phyloP scores from a whole-genome alignment of 2,888 invertebrate genomes.

The Bellardia bayeri region DNA sequence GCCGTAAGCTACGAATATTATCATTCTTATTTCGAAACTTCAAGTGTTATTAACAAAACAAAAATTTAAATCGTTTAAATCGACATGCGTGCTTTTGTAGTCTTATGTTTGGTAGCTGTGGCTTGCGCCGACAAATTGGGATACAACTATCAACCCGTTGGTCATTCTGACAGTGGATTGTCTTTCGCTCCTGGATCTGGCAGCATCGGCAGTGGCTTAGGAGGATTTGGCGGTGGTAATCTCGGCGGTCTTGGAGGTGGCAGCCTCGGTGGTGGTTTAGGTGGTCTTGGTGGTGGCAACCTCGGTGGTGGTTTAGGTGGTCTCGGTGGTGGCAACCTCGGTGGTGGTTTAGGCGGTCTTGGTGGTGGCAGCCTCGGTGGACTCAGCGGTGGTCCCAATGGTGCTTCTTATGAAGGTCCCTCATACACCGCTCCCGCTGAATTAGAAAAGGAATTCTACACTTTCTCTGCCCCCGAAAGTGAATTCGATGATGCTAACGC shows the following conservation, averaged over 20 bases:
- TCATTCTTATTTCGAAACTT: conserved; percentile 65
- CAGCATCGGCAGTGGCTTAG: neutral
- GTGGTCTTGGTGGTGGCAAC: too few species aligned
- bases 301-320: too few species aligned
- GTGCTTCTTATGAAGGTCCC: conserved; percentile 25
- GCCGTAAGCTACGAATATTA: conserved; percentile 11
- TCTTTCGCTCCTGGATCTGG: conserved; percentile 36
- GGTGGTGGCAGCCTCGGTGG: conserved; percentile 3
- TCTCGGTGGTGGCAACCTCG: too few species aligned
- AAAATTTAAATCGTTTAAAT: conserved; percentile 51
- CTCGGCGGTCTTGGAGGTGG: neutral
- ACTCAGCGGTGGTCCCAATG: conserved; percentile 56
- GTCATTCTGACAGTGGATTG: conserved; percentile 46
- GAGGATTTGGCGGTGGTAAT: neutral
- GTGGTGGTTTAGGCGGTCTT: conserved; percentile 3
- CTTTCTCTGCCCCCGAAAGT: conserved; percentile 72
- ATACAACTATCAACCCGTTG: conserved; percentile 79
- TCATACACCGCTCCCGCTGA: conserved; percentile 64
- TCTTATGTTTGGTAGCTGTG: conserved; percentile 78
- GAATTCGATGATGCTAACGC: conserved; percentile 61
- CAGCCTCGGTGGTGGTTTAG: neutral
- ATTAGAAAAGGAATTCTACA: conserved; percentile 73
- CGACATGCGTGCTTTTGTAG: conserved; percentile 80
- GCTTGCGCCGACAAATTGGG: conserved; percentile 79
- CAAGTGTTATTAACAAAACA: conserved; percentile 49